Evolutionary conservation across 2,113 vertebrate genomes (phyloP).

Genomic region (Ellobius talpinus): DNA sequence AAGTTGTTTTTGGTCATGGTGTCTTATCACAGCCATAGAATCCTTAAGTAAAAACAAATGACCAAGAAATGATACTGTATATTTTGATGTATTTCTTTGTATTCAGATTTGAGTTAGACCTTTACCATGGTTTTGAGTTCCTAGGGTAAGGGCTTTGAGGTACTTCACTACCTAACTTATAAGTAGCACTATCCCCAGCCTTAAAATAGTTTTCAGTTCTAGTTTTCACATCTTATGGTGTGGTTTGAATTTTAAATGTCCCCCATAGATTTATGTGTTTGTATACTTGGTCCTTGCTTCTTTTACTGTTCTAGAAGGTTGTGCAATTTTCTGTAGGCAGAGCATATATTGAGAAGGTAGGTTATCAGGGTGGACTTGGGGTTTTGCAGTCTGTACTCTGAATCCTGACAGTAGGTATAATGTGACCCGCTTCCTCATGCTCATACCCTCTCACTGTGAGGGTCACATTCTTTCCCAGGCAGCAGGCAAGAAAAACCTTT

Average conservation of each 20-base stretch:
- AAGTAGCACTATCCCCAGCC: background rate
- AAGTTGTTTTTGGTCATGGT: background rate
- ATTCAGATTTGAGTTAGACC: slow-evolving; percentile 56
- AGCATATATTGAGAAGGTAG: background rate
- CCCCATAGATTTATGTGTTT: too few relatives aligned
- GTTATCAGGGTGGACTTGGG: background rate
- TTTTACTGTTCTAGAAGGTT: background rate
- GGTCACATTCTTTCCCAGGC: background rate
- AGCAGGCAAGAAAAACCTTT: background rate
- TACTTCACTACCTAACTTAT: background rate
- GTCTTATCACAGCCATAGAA: background rate
- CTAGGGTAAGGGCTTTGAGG: background rate
- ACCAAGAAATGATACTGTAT: slow-evolving; percentile 19
- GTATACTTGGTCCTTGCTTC: background rate
- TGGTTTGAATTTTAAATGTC: background rate
- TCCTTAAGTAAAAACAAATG: background rate
- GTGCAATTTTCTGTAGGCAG: background rate
- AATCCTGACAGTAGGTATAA: background rate
- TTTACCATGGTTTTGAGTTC: slow-evolving; percentile 13
- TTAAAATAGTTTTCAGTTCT: slow-evolving; percentile 1
- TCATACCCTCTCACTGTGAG: background rate
- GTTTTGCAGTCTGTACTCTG: background rate
- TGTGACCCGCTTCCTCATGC: background rate
- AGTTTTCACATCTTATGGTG: background rate
- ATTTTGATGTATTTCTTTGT: background rate